Evolutionary conservation across 2,797 vertebrate species (phyloP).

Genomic region (Siniperca scherzeri): DNA sequence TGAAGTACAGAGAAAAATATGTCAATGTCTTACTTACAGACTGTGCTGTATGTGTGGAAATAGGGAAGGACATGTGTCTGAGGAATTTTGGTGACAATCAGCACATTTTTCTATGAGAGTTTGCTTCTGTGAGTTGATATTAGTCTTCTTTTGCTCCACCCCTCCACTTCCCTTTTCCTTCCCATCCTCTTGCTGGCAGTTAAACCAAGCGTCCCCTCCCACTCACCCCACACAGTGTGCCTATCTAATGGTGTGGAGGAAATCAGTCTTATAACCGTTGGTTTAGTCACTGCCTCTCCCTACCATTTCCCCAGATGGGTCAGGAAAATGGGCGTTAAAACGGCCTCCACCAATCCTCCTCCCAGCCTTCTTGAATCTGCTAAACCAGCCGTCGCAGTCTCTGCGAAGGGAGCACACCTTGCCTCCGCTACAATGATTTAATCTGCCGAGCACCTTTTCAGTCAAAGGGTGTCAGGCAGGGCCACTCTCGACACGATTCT

Average conservation of each 20-base stretch:
- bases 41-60: background rate
- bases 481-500: slow-evolving; percentile 60
- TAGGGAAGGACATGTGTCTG: background rate
- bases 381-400: slow-evolving; percentile 58
- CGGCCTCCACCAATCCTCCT: background rate
- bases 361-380: slow-evolving; percentile 53
- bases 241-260: slow-evolving; percentile 76
- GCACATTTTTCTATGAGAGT: slow-evolving; percentile 1
- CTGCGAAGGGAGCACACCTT: slow-evolving; percentile 41
- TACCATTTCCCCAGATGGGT: slow-evolving; percentile 67
- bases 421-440: slow-evolving; percentile 69
- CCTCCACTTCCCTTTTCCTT: slow-evolving; percentile 7
- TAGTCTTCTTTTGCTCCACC: slow-evolving; percentile 15
- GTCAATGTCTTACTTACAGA: background rate
- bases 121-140: slow-evolving; percentile 9
- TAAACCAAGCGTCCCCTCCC: slow-evolving; percentile 62
- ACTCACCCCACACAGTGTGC: slow-evolving; percentile 45
- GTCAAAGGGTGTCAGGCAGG: slow-evolving; percentile 72
- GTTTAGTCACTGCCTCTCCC: slow-evolving; percentile 77
- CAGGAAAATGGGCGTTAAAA: slow-evolving; percentile 74
- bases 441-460: slow-evolving; percentile 78
- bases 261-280: slow-evolving; percentile 69
- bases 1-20: background rate
- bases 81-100: background rate
- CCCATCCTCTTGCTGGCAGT: slow-evolving; percentile 29